phyloP scores from a whole-genome alignment of 2,797 vertebrate species.

The Catostomus latipinnis region DNA sequence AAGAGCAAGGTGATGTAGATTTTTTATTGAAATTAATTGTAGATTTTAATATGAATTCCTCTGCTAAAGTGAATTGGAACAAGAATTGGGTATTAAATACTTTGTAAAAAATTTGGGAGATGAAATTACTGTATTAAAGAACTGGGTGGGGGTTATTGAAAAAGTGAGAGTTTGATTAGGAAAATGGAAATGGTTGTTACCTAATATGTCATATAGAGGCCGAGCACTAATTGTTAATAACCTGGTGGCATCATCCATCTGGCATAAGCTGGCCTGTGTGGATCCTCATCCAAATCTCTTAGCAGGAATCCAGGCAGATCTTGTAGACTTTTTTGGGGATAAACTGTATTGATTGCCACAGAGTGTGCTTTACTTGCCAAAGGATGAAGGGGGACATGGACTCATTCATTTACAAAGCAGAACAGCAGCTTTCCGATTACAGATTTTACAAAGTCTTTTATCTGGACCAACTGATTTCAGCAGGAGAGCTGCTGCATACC shows the following conservation, averaged over 20 bases:
- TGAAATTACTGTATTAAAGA: neutral
- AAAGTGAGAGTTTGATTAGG: neutral
- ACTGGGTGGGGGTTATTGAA: neutral
- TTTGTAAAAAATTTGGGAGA: neutral
- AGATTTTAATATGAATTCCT: neutral
- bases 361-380: neutral
- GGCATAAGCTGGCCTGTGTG: neutral
- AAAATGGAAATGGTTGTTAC: no score
- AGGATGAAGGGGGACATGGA: neutral
- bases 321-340: neutral
- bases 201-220: neutral
- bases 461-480: neutral
- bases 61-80: neutral
- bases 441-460: neutral
- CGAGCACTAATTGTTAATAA: neutral
- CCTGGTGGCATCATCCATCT: neutral
- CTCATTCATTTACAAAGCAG: neutral
- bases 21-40: neutral
- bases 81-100: neutral
- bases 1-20: neutral
- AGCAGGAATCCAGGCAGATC: neutral
- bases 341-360: constrained; percentile 10
- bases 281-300: neutral
- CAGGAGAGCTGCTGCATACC: neutral
- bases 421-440: neutral